phyloP scores from a whole-genome alignment of 2,797 vertebrate genomes.

The Eulemur coronatus region DNA sequence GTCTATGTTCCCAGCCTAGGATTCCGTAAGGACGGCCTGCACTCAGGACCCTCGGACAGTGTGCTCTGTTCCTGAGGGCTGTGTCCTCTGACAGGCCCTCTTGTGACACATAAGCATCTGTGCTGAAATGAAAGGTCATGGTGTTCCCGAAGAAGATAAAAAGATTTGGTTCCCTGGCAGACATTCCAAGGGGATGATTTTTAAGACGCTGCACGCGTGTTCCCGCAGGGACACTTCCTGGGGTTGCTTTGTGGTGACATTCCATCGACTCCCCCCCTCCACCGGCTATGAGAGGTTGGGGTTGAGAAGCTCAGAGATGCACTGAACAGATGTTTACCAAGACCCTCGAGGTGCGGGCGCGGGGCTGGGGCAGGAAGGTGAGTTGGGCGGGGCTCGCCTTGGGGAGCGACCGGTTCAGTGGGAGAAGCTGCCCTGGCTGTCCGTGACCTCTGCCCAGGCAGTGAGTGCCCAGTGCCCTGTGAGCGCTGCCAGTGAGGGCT shows the following conservation, averaged over 20 bases:
- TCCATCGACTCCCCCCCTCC: not conserved
- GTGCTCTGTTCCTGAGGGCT: not conserved
- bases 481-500: not conserved
- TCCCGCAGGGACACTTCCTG: not conserved
- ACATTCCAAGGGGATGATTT: not conserved
- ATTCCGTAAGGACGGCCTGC: fast-evolving
- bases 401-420: not conserved
- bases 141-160: not conserved
- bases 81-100: not conserved
- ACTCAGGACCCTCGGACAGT: not conserved
- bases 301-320: not conserved
- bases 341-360: fast-evolving
- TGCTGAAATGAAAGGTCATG: not conserved
- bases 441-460: not conserved
- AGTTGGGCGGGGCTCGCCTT: not conserved
- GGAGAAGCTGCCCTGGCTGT: not conserved
- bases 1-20: not conserved
- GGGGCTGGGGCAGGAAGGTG: too few species aligned
- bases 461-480: not conserved
- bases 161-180: not conserved
- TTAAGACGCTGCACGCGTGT: not conserved
- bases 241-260: not conserved
- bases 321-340: not conserved
- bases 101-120: not conserved
- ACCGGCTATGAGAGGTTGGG: not conserved